Base-by-base conservation (phyloP, 2,888 invertebrate genomes). In the Reticulitermes lucifugus region DNA sequence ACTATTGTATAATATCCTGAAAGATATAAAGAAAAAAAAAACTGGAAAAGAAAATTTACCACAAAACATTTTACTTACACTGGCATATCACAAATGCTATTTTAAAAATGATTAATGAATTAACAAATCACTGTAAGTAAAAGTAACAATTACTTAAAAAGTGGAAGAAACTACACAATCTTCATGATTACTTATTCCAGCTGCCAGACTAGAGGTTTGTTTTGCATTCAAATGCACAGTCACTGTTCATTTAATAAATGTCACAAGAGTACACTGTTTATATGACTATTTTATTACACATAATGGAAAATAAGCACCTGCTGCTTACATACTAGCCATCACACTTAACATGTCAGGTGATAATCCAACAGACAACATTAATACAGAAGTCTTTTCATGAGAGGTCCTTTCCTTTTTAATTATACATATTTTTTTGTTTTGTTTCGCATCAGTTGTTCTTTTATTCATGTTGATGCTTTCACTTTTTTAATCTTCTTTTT, bases 401-500 rank as follows among this genome's bases (percentile, higher is more conserved):
- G 73, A 73, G 73, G 41, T 73, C 73, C 73, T n/a, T 65, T 25
- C 6, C 0, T 25, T 65, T 65, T 10, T n/a, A 18, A 14, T 18
- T 55, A 18, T 18, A 55, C 1, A 70, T 70, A 35, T 41, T 18
- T 73, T 35, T 71, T 71, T 71, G 12, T 71, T 71, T 71, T 65
- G 22, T 71, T 73, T 73, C 7, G 41, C 73, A 73, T 73, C 73
- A 73, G 73, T 73, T 41, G 21, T 73, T 73, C 25, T 65, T 65
- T 65, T 73, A 25, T 73, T 73, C 73, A 73, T 73, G 73, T 73
- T 73, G 73, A 59, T 77, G 71, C 55, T 75, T 59, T 75, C 73
- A 77, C 73, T 75, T 75, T 83, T 51, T 83, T 75, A 29, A 55
- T 83, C 55, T 83, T 83, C 21, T 71, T 51, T 55, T 73, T 71